phyloP scores from a whole-genome alignment of 2,888 invertebrate species.

The Parascotia fuliginaria region DNA sequence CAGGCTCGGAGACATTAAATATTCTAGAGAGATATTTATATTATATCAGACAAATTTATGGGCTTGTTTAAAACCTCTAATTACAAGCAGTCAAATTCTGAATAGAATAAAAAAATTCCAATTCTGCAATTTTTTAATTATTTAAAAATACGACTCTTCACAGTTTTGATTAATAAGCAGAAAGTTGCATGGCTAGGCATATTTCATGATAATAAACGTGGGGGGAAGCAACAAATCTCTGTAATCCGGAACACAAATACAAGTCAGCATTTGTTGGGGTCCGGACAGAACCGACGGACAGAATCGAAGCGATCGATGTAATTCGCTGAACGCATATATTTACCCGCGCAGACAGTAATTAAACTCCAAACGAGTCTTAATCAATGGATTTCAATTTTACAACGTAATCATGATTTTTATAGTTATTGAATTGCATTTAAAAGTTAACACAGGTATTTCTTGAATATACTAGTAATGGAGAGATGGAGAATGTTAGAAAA shows the following conservation, averaged over 20 bases:
- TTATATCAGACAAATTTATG: no score
- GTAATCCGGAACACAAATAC: constrained; percentile 28
- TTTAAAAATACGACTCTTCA: no score
- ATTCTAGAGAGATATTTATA: no score
- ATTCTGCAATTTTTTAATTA: no score
- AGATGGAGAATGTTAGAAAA: no score
- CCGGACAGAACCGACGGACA: constrained; percentile 5
- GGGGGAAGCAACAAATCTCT: constrained; percentile 28
- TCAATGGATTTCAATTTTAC: constrained; percentile 43
- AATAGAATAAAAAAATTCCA: no score
- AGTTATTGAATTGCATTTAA: background rate
- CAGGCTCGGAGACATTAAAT: no score
- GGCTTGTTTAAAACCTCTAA: no score
- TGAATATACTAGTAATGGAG: no score
- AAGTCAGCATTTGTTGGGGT: constrained; percentile 18
- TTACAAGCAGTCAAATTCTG: no score
- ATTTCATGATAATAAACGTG: constrained; percentile 18
- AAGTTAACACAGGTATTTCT: background rate
- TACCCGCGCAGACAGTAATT: constrained; percentile 52
- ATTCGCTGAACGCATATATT: constrained; percentile 44
- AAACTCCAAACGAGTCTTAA: constrained; percentile 60
- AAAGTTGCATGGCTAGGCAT: constrained; percentile 20
- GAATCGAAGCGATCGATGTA: constrained; percentile 36
- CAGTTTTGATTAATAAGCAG: constrained; percentile 31
- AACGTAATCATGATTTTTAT: constrained; percentile 19